Percentiles rank a stretch among this genome's conserved stretches.
phyloP scores from a whole-genome alignment of 2,888 invertebrate species.

The Epistrophe eligans region DNA sequence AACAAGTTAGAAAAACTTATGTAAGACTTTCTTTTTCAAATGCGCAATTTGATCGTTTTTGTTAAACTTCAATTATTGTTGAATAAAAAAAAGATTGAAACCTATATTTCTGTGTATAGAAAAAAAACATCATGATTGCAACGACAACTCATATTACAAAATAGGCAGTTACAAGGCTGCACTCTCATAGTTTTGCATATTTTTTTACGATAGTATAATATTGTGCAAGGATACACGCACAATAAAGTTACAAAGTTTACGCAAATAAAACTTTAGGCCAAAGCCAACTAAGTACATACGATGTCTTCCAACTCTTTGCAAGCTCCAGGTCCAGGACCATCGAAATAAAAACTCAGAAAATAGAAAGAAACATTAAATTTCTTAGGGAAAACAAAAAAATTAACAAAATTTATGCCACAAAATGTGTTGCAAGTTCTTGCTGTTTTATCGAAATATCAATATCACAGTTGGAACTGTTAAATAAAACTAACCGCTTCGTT shows the following conservation, averaged over 20 bases:
- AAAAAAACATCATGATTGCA: neutral
- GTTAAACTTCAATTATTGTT: conserved; percentile 31
- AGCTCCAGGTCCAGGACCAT: too few relatives aligned
- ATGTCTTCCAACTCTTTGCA: conserved; percentile 49
- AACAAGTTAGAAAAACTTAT: conserved; percentile 1
- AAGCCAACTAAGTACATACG: conserved; percentile 43
- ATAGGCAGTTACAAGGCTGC: conserved; percentile 28
- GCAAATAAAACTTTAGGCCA: conserved; percentile 36
- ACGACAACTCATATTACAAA: conserved; percentile 37
- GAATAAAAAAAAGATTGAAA: neutral
- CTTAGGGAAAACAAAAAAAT: neutral
- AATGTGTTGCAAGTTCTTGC: neutral
- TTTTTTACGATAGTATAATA: conserved; percentile 46
- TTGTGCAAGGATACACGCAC: neutral
- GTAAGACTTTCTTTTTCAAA: neutral
- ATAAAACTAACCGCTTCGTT: too few relatives aligned
- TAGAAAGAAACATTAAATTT: conserved; percentile 65
- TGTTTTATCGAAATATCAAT: neutral
- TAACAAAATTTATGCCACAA: neutral
- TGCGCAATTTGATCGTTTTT: conserved; percentile 33
- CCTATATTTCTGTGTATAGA: neutral
- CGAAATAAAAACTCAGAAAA: too few relatives aligned
- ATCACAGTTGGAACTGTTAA: too few relatives aligned
- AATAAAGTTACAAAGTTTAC: neutral
- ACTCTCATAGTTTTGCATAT: conserved; percentile 51